Conservation (phyloP, 2,113 vertebrate genomes). For the Embiotoca jacksoni region DNA sequence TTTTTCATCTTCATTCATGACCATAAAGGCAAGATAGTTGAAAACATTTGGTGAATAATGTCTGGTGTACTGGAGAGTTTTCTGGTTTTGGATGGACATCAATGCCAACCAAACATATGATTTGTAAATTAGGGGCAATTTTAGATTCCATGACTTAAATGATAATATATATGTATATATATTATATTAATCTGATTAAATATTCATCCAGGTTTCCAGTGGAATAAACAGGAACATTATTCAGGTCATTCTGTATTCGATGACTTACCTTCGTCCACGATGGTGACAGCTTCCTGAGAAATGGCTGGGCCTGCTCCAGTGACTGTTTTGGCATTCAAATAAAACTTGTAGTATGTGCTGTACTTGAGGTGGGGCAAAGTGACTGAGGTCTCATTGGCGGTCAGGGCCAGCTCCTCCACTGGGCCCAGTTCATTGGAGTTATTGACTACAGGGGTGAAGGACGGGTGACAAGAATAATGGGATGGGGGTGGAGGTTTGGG, state of each 20-base stretch:
- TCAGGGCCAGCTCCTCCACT: slow-evolving; percentile 89
- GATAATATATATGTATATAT: not conserved
- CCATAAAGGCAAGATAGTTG: not conserved
- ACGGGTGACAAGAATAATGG: slow-evolving; percentile 47
- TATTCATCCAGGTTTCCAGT: not conserved
- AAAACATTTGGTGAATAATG: not conserved
- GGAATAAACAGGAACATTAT: not conserved
- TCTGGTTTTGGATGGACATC: not conserved
- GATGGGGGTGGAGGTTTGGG: slow-evolving; percentile 44
- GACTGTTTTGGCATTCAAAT: slow-evolving; percentile 91
- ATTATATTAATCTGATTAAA: not conserved
- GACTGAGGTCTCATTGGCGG: slow-evolving; percentile 92
- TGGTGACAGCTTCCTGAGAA: slow-evolving; percentile 91
- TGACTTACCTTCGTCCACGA: slow-evolving; percentile 95
- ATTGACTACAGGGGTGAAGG: slow-evolving; percentile 88
- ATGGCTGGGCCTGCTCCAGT: slow-evolving; percentile 89
- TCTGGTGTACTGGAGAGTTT: not conserved
- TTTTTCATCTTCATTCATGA: not conserved
- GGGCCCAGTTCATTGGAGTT: slow-evolving; percentile 93
- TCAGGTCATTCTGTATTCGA: slow-evolving; percentile 23
- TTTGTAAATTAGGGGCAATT: not conserved
- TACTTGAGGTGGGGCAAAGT: slow-evolving; percentile 93
- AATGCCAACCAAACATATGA: slow-evolving; percentile 3
- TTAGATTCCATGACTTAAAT: slow-evolving; percentile 10
- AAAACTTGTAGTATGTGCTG: slow-evolving; percentile 97